Evolutionary conservation across 2,113 vertebrate genomes (phyloP).

Genomic region (Poicephalus gulielmi): DNA sequence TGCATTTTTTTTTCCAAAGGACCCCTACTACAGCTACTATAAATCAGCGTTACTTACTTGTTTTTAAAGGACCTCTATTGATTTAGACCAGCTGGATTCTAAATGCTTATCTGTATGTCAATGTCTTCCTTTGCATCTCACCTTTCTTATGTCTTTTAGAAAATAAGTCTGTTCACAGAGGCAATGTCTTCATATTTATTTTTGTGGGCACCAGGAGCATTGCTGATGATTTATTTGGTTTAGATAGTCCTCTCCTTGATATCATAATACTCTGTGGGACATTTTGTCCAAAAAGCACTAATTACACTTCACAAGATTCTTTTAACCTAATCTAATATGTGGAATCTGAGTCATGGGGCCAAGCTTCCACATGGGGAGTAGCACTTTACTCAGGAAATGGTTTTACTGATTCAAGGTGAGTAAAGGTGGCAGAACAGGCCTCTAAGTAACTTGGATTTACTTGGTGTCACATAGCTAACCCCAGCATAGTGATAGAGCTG

Average conservation of each 20-base stretch:
- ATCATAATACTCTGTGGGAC: background rate
- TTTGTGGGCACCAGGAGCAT: background rate
- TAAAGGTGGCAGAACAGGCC: slow-evolving; percentile 9
- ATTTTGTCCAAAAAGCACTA: slow-evolving; percentile 17
- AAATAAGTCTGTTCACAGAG: background rate
- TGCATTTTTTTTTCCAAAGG: background rate
- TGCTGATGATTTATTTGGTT: background rate
- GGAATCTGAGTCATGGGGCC: background rate
- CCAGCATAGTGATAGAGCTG: slow-evolving; percentile 4
- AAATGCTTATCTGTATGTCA: slow-evolving; percentile 22
- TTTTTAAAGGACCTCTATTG: background rate
- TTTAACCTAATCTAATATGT: slow-evolving; percentile 34
- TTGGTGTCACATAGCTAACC: slow-evolving; percentile 24
- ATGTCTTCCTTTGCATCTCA: background rate
- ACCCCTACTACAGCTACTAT: slow-evolving; percentile 1
- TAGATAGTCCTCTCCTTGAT: background rate
- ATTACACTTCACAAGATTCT: slow-evolving; percentile 28
- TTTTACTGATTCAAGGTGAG: slow-evolving; percentile 54
- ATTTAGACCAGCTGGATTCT: slow-evolving; percentile 43
- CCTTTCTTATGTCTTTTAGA: background rate
- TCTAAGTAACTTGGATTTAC: background rate
- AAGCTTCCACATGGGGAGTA: slow-evolving; percentile 8
- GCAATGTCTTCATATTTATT: background rate
- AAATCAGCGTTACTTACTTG: slow-evolving; percentile 42
- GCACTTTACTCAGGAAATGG: slow-evolving; percentile 56